These are phyloP conservation scores for Nemoura dubitans DNA, from an alignment of 2,888 invertebrate species.

Conservation along the genomic window DNA sequence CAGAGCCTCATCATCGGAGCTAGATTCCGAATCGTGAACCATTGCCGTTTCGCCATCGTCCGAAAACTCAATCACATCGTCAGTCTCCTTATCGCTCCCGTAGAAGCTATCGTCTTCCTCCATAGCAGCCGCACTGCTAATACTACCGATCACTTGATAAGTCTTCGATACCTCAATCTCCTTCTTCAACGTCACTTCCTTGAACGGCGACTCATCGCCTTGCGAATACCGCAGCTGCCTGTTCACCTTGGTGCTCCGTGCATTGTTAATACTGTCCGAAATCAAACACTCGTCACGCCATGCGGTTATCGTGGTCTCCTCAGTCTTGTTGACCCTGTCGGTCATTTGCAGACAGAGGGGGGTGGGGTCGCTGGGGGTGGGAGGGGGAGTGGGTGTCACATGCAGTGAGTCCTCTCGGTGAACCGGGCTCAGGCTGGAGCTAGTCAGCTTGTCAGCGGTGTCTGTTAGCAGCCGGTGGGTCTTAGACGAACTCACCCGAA, in stretches of 20 bases:
- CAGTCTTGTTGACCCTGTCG: constrained; percentile 54
- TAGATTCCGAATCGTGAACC: constrained; percentile 48
- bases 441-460: constrained; percentile 42
- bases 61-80: constrained; percentile 69
- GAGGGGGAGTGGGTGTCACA: constrained; percentile 48
- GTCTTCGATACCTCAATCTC: constrained; percentile 55
- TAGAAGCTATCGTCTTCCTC: constrained; percentile 68
- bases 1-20: constrained; percentile 58
- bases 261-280: constrained; percentile 20
- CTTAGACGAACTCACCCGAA: constrained; percentile 48
- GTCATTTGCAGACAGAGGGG: constrained; percentile 54
- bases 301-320: constrained; percentile 54
- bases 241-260: constrained; percentile 25
- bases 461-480: constrained; percentile 45
- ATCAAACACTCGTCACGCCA: constrained; percentile 52
- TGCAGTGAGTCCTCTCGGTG: constrained; percentile 39
- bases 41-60: constrained; percentile 65
- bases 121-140: constrained; percentile 54
- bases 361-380: constrained; percentile 28
- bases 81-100: constrained; percentile 69
- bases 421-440: constrained; percentile 41
- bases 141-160: constrained; percentile 52
- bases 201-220: constrained; percentile 16
- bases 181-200: constrained; percentile 54
- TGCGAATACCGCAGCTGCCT: constrained; percentile 13